Evolutionary conservation across 1,140 invertebrate species (phyloP).

Genomic region (Rhopalosiphum padi): DNA sequence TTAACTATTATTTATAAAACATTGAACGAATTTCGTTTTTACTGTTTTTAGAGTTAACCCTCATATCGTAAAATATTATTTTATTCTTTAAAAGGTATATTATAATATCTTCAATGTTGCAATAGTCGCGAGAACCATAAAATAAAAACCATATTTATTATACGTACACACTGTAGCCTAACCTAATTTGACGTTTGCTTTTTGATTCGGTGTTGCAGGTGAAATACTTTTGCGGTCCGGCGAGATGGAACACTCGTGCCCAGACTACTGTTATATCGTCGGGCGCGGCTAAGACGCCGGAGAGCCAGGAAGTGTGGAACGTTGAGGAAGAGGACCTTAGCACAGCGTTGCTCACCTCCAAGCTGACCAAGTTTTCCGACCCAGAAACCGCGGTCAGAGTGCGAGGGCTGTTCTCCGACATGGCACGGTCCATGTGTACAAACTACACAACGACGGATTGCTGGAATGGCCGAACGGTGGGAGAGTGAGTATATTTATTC

Average conservation of each 20-base stretch:
- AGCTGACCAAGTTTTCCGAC: slow-evolving; percentile 56
- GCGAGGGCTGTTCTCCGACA: slow-evolving; percentile 74
- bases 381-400: slow-evolving; percentile 64
- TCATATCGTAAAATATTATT: not conserved
- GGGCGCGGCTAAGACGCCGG: not conserved
- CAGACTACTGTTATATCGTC: not conserved
- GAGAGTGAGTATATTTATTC: slow-evolving; percentile 71
- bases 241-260: not conserved
- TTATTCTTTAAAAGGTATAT: not conserved
- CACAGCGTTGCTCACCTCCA: slow-evolving; percentile 2
- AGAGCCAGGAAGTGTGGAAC: slow-evolving; percentile 58
- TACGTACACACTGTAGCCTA: not conserved
- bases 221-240: slow-evolving; percentile 36
- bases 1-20: not conserved
- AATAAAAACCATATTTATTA: not conserved
- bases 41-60: not conserved
- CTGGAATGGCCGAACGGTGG: slow-evolving; percentile 78
- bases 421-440: slow-evolving; percentile 74
- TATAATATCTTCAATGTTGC: not conserved
- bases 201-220: slow-evolving; percentile 5
- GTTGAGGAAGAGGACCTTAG: slow-evolving; percentile 51
- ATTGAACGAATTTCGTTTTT: not conserved
- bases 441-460: slow-evolving; percentile 71
- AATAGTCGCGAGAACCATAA: not conserved
- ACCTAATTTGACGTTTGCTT: not conserved